phyloP scores from a whole-genome alignment of 1,140 invertebrate species.

The Venturia canescens region DNA sequence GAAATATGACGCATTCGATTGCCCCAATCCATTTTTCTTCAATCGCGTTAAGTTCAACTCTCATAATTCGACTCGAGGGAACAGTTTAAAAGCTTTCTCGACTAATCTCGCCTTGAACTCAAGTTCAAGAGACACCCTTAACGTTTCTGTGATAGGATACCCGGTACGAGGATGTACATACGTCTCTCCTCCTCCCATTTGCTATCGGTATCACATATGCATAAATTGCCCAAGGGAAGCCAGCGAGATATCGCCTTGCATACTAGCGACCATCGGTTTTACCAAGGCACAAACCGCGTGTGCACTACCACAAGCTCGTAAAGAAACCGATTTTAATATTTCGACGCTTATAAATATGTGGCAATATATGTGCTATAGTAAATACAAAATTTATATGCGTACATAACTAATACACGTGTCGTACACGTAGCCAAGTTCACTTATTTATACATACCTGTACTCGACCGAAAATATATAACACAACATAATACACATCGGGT shows the following conservation, averaged over 20 bases:
- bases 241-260: conserved; percentile 30
- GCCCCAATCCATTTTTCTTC: too few species aligned
- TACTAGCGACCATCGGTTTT: neutral
- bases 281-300: neutral
- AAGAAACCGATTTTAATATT: conserved; percentile 45
- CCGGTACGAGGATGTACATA: neutral
- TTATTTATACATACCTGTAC: neutral
- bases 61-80: too few species aligned
- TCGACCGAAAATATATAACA: neutral
- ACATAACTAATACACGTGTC: neutral
- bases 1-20: too few species aligned
- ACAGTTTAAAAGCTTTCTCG: too few species aligned
- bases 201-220: conserved; percentile 24
- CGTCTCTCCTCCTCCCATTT: conserved; percentile 9
- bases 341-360: conserved; percentile 46
- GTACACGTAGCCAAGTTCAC: neutral
- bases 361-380: conserved; percentile 11
- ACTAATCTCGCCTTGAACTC: too few species aligned
- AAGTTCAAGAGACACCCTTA: too few species aligned
- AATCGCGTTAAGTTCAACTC: too few species aligned
- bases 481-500: neutral
- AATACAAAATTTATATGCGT: conserved; percentile 23
- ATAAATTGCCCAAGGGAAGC: conserved; percentile 35
- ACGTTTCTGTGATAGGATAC: too few species aligned
- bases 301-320: conserved; percentile 34